phyloP scores from a whole-genome alignment of 2,888 invertebrate species.

The Cephus pygmeus region DNA sequence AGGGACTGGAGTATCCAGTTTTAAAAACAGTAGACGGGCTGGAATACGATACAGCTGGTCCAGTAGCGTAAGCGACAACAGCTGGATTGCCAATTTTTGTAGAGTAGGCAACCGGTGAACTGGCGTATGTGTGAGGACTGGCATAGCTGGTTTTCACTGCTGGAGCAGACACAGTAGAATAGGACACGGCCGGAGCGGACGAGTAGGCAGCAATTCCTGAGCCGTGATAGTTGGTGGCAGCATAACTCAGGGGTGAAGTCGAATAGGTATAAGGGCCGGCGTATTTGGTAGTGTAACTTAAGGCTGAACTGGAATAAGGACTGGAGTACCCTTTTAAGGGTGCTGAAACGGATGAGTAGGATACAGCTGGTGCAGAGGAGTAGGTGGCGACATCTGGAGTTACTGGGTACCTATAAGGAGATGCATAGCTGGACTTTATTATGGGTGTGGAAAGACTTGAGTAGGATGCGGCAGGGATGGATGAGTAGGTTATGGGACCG shows the following conservation, averaged over 20 bases:
- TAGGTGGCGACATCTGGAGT: not conserved
- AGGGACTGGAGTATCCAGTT: not conserved
- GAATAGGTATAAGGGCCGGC: slow-evolving; percentile 5
- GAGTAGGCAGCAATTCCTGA: not conserved
- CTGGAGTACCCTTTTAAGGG: slow-evolving; percentile 7
- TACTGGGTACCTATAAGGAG: not conserved
- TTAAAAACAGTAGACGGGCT: not conserved
- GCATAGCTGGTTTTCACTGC: slow-evolving; percentile 8
- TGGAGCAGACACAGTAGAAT: slow-evolving; percentile 8
- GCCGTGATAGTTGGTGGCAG: not conserved
- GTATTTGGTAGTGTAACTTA: not conserved
- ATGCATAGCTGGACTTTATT: not conserved
- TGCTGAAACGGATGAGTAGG: slow-evolving; percentile 3
- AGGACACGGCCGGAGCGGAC: slow-evolving; percentile 6
- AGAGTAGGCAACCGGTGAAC: not conserved
- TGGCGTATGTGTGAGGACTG: not conserved
- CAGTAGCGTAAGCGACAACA: not conserved
- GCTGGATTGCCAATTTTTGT: not conserved
- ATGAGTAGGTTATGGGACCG: slow-evolving; percentile 5
- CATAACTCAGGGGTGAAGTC: not conserved
- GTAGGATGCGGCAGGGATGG: slow-evolving; percentile 2
- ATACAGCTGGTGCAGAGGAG: slow-evolving; percentile 5
- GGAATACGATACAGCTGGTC: not conserved
- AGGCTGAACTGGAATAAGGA: not conserved
- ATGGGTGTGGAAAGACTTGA: slow-evolving; percentile 1